These are phyloP conservation scores for Iphiclides podalirius DNA, from an alignment of 2,888 invertebrate species.

Conservation along the genomic window DNA sequence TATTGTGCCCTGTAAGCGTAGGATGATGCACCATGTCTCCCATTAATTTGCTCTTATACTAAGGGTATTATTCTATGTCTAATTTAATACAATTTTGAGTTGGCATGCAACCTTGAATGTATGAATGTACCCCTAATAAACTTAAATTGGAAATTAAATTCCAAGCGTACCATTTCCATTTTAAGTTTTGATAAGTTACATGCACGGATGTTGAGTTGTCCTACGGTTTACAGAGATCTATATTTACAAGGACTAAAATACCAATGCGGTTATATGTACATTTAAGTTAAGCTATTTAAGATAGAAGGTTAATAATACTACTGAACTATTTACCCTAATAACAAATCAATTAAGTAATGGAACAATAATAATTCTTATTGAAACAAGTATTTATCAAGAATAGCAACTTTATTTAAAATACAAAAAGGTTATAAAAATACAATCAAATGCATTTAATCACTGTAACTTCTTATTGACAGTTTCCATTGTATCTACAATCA, in stretches of 20 bases:
- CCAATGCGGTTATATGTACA: conserved; percentile 19
- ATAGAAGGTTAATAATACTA: conserved; percentile 20
- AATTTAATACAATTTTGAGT: conserved; percentile 13
- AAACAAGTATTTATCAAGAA: conserved; percentile 68
- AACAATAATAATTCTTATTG: conserved; percentile 31
- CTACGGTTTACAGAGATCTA: conserved; percentile 2
- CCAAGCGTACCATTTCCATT: conserved; percentile 2
- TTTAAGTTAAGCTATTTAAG: conserved; percentile 12
- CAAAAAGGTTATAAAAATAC: conserved; percentile 79
- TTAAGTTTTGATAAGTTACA: conserved; percentile 12
- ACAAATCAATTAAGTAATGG: conserved; percentile 7
- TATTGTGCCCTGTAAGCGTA: conserved; percentile 67
- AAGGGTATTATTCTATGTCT: conserved; percentile 18
- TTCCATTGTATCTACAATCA: conserved; percentile 50
- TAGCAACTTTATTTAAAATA: conserved; percentile 80
- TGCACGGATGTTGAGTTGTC: conserved; percentile 2
- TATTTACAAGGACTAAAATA: conserved; percentile 5
- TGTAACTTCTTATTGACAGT: conserved; percentile 65
- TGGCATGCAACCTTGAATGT: conserved; percentile 14
- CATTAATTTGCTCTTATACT: conserved; percentile 59
- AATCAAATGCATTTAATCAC: conserved; percentile 78
- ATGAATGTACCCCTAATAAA: background rate
- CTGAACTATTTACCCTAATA: conserved; percentile 17
- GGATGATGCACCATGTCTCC: conserved; percentile 80
- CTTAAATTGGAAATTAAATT: conserved; percentile 14